Evolutionary conservation across 37 sponge, comb jelly and placozoan genomes (phyloP), one percentile per base, ranked within the genome.

Genomic region (Geodia barretti): DNA sequence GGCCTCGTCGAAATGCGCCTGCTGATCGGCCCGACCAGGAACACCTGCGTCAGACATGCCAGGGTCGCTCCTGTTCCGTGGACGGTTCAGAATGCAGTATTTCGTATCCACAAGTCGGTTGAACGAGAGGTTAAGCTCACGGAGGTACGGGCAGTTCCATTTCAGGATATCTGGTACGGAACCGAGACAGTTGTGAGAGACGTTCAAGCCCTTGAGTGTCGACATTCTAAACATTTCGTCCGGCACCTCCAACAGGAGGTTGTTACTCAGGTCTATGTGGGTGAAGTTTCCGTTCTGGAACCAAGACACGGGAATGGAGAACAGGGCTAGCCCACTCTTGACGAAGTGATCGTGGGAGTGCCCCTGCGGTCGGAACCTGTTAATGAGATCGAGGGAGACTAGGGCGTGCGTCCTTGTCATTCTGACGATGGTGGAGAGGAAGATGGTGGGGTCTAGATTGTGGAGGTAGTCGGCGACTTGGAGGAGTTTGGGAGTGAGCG

Each of bases 131-230:
- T 84, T 38, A 0, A 89, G 80, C 37, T 84, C 81, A 33, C 62
- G 42, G 30, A 89, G 77, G 38, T 80, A 58, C 0, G 90, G 90
- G 68, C 85, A 84, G 71, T 89, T 89, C 90, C 90, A 89, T 1
- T 60, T 72, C 62, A 89, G 74, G 4, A 84, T 74, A 39, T 47
- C 65, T 1, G 90, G 90, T 14, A 89, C 38, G 33, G 73, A 39
- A 29, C 73, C 76, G 33, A 89, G 54, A 71, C 69, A 68, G 59
- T 89, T 89, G 74, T 79, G 85, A 0, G 90, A 84, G 19, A 84
- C 9, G 40, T 89, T 60, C 3, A 89, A 71, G 0, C 17, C 2
- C 8, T 35, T 66, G 24, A 89, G 90, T 1, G 43, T n/a, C 1
- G 73, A 28, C n/a, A 84, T 3, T 41, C 84, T 75, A 47, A 89